A percentile compares a stretch with the other conserved stretches of the same genome.
phyloP scores from a whole-genome alignment of 2,888 invertebrate species.

The Antheraea yamamai region DNA sequence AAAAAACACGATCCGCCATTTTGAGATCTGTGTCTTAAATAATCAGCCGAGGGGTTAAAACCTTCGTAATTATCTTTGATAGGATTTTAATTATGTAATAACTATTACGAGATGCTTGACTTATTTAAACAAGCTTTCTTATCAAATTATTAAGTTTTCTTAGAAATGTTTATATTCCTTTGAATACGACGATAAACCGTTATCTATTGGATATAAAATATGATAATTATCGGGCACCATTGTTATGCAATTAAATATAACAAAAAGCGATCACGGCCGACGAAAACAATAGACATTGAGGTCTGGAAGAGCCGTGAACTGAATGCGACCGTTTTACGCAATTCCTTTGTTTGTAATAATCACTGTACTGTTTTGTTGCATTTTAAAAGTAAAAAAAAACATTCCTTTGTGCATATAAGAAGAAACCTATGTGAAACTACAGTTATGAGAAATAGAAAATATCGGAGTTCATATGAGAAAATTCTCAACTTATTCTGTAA shows the following conservation, averaged over 20 bases:
- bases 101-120: background rate
- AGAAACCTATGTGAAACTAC: background rate
- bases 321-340: background rate
- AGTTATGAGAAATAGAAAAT: constrained; percentile 4
- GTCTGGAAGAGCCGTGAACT: constrained; percentile 18
- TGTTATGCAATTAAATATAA: constrained; percentile 17
- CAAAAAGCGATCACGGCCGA: constrained; percentile 15
- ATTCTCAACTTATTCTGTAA: background rate
- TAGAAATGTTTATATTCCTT: background rate
- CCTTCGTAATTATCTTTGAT: too few relatives aligned
- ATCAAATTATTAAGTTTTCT: background rate
- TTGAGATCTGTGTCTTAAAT: too few relatives aligned
- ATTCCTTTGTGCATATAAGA: background rate
- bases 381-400: background rate
- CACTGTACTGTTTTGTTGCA: background rate
- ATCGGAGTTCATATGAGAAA: background rate
- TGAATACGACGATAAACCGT: background rate
- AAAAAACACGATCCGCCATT: too few relatives aligned
- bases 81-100: background rate
- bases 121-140: background rate
- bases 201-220: constrained; percentile 8
- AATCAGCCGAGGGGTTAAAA: too few relatives aligned
- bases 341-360: constrained; percentile 3
- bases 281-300: constrained; percentile 18
- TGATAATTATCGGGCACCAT: constrained; percentile 13